phyloP scores from a whole-genome alignment of 2,888 invertebrate species.

The Zygothrica quintamaculata region DNA sequence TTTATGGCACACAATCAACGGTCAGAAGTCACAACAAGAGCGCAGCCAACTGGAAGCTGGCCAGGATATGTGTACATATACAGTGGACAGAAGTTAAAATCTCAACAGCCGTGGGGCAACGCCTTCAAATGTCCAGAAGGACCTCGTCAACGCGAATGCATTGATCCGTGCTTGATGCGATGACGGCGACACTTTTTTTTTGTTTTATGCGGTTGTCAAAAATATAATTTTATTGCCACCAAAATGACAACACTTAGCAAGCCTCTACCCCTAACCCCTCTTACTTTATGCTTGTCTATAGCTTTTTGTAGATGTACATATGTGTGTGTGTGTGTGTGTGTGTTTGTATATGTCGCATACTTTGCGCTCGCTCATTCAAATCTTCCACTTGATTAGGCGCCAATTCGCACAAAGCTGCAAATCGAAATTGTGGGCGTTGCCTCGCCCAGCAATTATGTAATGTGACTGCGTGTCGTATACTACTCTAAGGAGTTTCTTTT shows the following conservation, averaged over 20 bases:
- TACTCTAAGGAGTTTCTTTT: not conserved
- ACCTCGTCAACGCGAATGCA: conserved; percentile 24
- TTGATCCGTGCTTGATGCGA: conserved; percentile 62
- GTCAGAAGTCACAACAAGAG: conserved; percentile 55
- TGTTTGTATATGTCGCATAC: conserved; percentile 24
- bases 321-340: not conserved
- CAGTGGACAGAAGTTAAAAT: conserved; percentile 41
- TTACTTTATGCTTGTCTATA: conserved; percentile 1
- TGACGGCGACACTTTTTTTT: conserved; percentile 57
- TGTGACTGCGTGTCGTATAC: conserved; percentile 52
- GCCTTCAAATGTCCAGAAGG: conserved; percentile 44
- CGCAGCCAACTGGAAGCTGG: conserved; percentile 67
- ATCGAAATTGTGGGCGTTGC: conserved; percentile 67
- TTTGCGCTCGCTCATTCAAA: conserved; percentile 70
- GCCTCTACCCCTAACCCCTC: not conserved
- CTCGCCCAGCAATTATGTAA: conserved; percentile 66
- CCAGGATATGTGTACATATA: conserved; percentile 32
- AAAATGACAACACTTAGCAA: conserved; percentile 77
- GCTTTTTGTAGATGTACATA: conserved; percentile 50
- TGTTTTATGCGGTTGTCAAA: conserved; percentile 73
- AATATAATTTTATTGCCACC: conserved; percentile 79
- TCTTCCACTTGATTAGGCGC: conserved; percentile 80
- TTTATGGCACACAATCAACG: conserved; percentile 65
- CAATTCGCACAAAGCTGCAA: conserved; percentile 71
- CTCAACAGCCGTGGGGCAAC: conserved; percentile 76